Conservation (phyloP, 2,113 vertebrate genomes). For the Lota lota region DNA sequence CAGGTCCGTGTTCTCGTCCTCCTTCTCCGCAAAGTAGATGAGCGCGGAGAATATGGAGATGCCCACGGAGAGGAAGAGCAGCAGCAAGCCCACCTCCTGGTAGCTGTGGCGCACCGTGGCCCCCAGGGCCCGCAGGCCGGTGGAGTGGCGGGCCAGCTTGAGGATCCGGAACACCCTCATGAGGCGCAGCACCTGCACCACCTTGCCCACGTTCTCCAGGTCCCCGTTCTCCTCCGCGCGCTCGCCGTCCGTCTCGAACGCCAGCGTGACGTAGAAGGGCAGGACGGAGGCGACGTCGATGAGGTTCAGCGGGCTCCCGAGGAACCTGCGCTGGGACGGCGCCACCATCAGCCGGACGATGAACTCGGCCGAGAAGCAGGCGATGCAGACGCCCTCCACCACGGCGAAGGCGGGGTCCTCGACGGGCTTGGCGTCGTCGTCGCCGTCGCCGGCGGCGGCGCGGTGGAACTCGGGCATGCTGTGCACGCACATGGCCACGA, state of each 20-base stretch:
- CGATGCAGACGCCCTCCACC: constrained; percentile 87
- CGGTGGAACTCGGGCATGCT: constrained; percentile 96
- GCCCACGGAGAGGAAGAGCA: constrained; percentile 94
- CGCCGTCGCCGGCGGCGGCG: too few relatives aligned
- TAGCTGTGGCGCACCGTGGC: constrained; percentile 95
- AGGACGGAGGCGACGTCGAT: constrained; percentile 94
- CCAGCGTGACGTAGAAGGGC: constrained; percentile 91
- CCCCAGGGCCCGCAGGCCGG: constrained; percentile 89
- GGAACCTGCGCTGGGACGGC: constrained; percentile 87
- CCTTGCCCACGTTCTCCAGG: constrained; percentile 92
- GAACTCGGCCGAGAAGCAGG: constrained; percentile 90
- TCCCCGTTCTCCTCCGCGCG: constrained; percentile 85
- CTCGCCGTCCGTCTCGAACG: constrained; percentile 86
- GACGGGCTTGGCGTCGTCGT: constrained; percentile 81
- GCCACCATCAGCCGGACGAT: constrained; percentile 81
- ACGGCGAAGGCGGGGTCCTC: constrained; percentile 84
- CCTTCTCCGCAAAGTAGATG: constrained; percentile 93
- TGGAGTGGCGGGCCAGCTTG: constrained; percentile 92
- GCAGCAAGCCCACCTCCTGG: constrained; percentile 91
- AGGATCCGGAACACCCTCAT: constrained; percentile 96
- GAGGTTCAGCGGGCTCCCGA: constrained; percentile 88
- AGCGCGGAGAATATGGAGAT: constrained; percentile 98
- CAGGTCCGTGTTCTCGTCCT: constrained; percentile 81
- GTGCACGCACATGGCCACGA: constrained; percentile 94
- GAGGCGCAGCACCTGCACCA: constrained; percentile 92